Evolutionary conservation across 2,113 vertebrate species (phyloP), one percentile per base, ranked within the genome.

Genomic region (Microcebus griseorufus): DNA sequence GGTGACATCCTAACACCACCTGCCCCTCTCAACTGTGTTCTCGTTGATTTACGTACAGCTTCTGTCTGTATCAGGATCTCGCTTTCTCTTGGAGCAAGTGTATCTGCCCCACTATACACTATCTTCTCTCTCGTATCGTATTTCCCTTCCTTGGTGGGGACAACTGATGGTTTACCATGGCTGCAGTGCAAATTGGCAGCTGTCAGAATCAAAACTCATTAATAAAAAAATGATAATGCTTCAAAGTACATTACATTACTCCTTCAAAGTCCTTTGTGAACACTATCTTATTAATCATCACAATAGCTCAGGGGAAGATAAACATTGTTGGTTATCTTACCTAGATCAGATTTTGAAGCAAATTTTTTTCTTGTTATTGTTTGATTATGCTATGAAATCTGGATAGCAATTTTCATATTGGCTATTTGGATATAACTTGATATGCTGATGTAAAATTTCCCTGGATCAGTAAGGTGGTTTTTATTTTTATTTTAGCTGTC

Each of bases 241-340:
- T 98, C 97, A 97, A 97, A 98, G 96, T 90, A 97, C 97, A 95
- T 95, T 94, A 62, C 84, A 93, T 88, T 90, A 88, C 84, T 95
- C 64, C 96, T 98, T 97, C 98, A 97, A 98, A 98, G 98, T 92
- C 78, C 64, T 96, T 94, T 95, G 95, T 97, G 97, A 97, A 97
- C 95, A 97, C 93, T 97, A 97, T 97, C 97, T 96, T 96, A 97
- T 97, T 98, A 97, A 97, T 97, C 98, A 98, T 97, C 95, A 92
- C 94, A 96, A 98, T 96, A 96, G 97, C 96, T 97, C 94, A 97
- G 96, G 92, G 97, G 94, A 98, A 98, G 95, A 97, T 96, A 97
- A 98, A 98, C 96, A 98, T 80, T 93, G 88, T 96, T 96, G 95
- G 96, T 97, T 98, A 98, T 98, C 97, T 97, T 98, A 97, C 96